Evolutionary conservation across 2,888 invertebrate genomes (phyloP), one percentile per base, ranked within the genome.

Genomic region (Deilephila porcellus): DNA sequence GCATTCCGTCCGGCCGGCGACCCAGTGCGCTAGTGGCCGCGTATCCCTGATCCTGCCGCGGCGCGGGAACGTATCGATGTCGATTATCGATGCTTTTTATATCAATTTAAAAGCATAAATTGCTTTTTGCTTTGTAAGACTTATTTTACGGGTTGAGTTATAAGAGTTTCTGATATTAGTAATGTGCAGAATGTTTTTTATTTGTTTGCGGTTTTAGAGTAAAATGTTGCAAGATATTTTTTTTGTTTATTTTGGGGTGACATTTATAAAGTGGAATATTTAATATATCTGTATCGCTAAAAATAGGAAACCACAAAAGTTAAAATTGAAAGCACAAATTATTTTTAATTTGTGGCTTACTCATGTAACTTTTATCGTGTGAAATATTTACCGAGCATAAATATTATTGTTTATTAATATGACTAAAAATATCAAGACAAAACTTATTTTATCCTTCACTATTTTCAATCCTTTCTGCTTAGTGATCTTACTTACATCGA

Each of bases 11-110:
- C 88, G 91, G 90, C 88, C 91, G 90, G 86, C 93, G 93, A 93
- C 94, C 93, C 89, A 94, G 87, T 94, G 93, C 85, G 92, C 94
- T 84, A 94, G 85, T 94, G 93, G 86, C 94, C 93, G 91, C 90
- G 85, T 93, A 91, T 91, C 91, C 93, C 92, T 93, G 92, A 93
- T 94, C 93, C 93, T 93, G 90, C 71, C 80, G 83, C 84, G 91
- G 86, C 25, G 90, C 78, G 85, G 91, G 67, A 78, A 81, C 70
- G 73, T 71, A 73, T 67, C 72, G 78, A 77, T 78, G 78, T 83
- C 82, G 84, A 85, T 82, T 71, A 70, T 76, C 74, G 74, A 74
- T 74, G 45, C 14, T 67, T 67, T 45, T 67, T 45, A 63, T 60
- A 73, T 52, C 64, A 32, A 63, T 59, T 63, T 56, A 56, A 1